These are phyloP conservation scores for Ptyas mucosa DNA, from an alignment of 2,113 vertebrate genomes.

Conservation along the genomic window DNA sequence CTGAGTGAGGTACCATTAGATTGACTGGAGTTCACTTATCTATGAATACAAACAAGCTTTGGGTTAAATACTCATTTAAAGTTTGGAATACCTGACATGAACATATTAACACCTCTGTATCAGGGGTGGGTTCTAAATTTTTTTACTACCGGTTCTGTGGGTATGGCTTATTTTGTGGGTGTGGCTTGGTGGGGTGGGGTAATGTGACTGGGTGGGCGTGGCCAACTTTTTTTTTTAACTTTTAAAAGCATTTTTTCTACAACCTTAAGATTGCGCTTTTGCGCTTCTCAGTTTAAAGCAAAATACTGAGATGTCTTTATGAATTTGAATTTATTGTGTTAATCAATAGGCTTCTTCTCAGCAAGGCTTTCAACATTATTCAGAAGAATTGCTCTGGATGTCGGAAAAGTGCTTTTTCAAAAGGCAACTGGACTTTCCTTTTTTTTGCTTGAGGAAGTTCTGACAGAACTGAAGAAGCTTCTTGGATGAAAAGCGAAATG, in stretches of 20 bases:
- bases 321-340: neutral
- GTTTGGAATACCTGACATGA: fast-evolving
- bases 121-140: too few relatives aligned
- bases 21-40: neutral
- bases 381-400: neutral
- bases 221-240: too few relatives aligned
- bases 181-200: too few relatives aligned
- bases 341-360: neutral
- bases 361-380: neutral
- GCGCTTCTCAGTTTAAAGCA: neutral
- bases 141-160: too few relatives aligned
- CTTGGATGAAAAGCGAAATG: neutral
- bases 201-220: too few relatives aligned
- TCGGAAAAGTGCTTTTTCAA: neutral
- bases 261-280: too few relatives aligned
- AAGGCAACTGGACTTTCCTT: neutral
- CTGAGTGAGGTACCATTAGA: neutral
- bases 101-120: neutral
- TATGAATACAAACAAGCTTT: neutral
- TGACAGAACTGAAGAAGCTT: neutral
- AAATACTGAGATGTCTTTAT: neutral
- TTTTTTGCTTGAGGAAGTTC: neutral
- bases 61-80: neutral
- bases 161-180: too few relatives aligned
- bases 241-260: too few relatives aligned